A percentile compares a stretch with the other conserved stretches of the same genome.
These are phyloP conservation scores for Drosophila equinoxialis DNA, from an alignment of 1,140 invertebrate species.

Conservation along the genomic window DNA sequence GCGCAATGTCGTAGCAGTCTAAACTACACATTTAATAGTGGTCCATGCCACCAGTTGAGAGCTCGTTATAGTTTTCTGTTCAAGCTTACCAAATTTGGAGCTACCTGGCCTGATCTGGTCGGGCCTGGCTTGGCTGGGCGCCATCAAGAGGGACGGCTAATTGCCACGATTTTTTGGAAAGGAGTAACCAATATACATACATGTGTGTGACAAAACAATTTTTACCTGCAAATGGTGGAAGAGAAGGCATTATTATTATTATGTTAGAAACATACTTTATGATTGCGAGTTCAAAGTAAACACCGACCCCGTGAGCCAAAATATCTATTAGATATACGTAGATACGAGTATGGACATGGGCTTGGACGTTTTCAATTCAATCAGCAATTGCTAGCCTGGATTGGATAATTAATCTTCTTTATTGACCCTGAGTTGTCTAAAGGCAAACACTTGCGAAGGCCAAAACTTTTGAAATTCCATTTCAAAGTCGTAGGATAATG, in stretches of 20 bases:
- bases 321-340: neutral
- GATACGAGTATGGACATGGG: slow-evolving; percentile 4
- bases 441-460: neutral
- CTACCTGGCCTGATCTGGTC: neutral
- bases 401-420: slow-evolving; percentile 26
- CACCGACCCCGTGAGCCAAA: neutral
- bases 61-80: slow-evolving; percentile 22
- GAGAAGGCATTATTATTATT: neutral
- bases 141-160: slow-evolving; percentile 9
- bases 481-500: neutral
- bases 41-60: neutral
- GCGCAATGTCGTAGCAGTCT: slow-evolving; percentile 7
- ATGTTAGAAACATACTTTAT: slow-evolving; percentile 14
- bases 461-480: neutral
- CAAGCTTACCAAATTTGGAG: slow-evolving; percentile 22
- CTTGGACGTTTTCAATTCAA: slow-evolving; percentile 3
- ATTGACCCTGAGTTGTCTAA: slow-evolving; percentile 21
- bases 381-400: neutral
- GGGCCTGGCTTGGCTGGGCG: neutral
- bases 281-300: neutral
- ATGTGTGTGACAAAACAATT: slow-evolving; percentile 16
- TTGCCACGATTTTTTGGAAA: slow-evolving; percentile 16
- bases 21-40: slow-evolving; percentile 17
- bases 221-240: slow-evolving; percentile 15
- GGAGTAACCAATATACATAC: neutral